Evolutionary conservation across 1,140 invertebrate genomes (phyloP).

Genomic region (Drosophila repleta): DNA sequence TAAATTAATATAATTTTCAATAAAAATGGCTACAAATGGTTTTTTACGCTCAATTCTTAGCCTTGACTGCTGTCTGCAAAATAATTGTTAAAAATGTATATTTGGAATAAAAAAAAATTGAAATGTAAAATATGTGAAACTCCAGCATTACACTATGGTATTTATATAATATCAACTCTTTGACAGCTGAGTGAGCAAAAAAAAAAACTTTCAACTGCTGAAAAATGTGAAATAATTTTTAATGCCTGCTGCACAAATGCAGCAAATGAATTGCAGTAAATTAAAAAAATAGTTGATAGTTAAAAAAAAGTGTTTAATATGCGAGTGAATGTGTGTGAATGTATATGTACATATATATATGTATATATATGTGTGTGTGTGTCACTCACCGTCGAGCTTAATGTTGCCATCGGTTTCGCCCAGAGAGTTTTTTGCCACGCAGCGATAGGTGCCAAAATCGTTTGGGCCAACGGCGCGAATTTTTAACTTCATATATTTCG

Average conservation of each 20-base stretch:
- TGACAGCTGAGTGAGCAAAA: neutral
- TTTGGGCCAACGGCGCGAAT: constrained; percentile 90
- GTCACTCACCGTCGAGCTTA: constrained; percentile 93
- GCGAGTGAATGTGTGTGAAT: neutral
- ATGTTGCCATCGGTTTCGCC: constrained; percentile 96
- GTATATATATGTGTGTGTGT: neutral
- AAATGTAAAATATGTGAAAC: neutral
- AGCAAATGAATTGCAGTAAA: constrained; percentile 21
- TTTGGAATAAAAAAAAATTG: no score
- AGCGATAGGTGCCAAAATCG: constrained; percentile 95
- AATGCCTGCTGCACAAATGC: constrained; percentile 18
- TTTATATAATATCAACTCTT: neutral
- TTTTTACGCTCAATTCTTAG: no score
- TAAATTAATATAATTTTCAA: no score
- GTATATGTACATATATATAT: neutral
- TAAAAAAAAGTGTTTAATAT: constrained; percentile 9
- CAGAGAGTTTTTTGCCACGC: constrained; percentile 96
- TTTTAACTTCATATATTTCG: constrained; percentile 94
- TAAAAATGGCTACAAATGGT: no score
- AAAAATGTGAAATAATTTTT: constrained; percentile 5
- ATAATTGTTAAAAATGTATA: neutral
- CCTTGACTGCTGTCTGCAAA: no score
- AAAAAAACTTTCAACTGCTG: neutral
- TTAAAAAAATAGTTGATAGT: constrained; percentile 34
- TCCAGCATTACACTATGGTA: neutral